These are phyloP conservation scores for Oryzias celebensis DNA, from an alignment of 2,113 vertebrate genomes.

Conservation along the genomic window DNA sequence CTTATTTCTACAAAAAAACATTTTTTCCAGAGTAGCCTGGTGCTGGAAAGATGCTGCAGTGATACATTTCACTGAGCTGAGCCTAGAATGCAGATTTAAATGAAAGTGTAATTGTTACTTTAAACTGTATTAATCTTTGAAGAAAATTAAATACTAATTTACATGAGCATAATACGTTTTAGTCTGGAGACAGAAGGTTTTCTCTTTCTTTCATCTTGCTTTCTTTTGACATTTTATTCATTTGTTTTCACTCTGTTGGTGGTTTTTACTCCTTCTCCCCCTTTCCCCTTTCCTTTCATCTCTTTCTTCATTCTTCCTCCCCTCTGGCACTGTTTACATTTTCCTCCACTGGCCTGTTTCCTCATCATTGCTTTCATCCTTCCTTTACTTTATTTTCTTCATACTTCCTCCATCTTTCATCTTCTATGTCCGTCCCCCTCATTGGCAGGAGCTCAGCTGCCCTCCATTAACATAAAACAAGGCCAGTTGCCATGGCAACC, in stretches of 20 bases:
- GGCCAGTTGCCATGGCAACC: constrained; percentile 74
- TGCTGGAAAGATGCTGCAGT: background rate
- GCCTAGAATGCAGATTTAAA: background rate
- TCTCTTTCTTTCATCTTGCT: background rate
- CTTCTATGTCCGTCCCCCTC: constrained; percentile 5
- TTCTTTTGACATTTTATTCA: background rate
- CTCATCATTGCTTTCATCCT: background rate
- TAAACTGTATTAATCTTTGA: background rate
- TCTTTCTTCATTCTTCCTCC: background rate
- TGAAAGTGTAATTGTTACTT: constrained; percentile 10
- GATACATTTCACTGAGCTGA: background rate
- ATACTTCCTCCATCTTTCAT: constrained; percentile 7
- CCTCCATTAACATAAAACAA: constrained; percentile 74
- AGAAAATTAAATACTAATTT: background rate
- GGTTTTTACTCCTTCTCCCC: background rate
- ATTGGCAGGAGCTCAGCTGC: constrained; percentile 60
- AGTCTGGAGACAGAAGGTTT: constrained; percentile 1
- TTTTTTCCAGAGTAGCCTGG: no score
- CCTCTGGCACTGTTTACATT: background rate
- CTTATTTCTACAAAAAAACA: background rate
- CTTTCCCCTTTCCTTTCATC: background rate
- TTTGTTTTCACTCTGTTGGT: background rate
- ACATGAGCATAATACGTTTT: background rate
- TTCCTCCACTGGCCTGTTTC: background rate
- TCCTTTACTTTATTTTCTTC: constrained; percentile 1